A percentile compares a stretch with the other conserved stretches of the same genome.
Conservation (phyloP, 1,140 invertebrate genomes). For the Periplaneta americana region DNA sequence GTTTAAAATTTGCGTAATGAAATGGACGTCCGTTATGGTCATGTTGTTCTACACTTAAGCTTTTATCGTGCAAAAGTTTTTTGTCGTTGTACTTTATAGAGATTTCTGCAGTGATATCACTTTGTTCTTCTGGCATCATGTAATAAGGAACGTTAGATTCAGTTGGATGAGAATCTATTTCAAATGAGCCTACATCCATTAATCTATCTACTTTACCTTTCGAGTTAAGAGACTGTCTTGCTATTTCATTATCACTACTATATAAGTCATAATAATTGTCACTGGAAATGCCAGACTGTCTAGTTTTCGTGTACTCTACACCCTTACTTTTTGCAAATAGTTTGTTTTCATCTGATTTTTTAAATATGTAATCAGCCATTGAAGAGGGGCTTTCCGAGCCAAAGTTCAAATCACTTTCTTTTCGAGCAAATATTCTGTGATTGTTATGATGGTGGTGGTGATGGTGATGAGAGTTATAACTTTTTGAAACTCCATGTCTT, state of each 20-base stretch:
- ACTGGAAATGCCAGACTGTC: background rate
- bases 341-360: background rate
- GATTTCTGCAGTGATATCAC: background rate
- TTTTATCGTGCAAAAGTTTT: background rate
- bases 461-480: background rate
- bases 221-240: background rate
- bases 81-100: too few species aligned
- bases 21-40: background rate
- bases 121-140: background rate
- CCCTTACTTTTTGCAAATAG: background rate
- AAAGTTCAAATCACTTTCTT: background rate
- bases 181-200: background rate
- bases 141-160: background rate
- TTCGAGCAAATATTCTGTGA: background rate
- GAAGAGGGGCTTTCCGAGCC: too few species aligned
- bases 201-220: background rate
- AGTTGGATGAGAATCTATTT: background rate
- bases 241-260: background rate
- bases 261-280: background rate
- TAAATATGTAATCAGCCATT: too few species aligned
- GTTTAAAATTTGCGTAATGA: background rate
- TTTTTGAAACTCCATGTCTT: background rate
- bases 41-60: background rate
- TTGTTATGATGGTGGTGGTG: background rate
- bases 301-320: too few species aligned